Percentiles rank a stretch among this genome's conserved stretches.
These are phyloP conservation scores for Urocynchramus pylzowi DNA, from an alignment of 2,113 vertebrate species.

Conservation along the genomic window DNA sequence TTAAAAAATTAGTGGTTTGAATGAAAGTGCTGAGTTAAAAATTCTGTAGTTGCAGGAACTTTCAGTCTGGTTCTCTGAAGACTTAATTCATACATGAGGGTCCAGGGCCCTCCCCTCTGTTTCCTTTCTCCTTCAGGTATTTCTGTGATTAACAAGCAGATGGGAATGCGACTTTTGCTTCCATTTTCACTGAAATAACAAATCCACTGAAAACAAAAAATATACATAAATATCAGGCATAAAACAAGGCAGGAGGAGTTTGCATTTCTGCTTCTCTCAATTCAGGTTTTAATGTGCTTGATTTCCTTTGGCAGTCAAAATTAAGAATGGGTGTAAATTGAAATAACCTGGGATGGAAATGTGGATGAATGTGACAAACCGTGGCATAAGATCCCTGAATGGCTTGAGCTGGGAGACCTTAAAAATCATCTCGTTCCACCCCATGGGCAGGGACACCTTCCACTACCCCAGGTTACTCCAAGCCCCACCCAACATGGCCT, in stretches of 20 bases:
- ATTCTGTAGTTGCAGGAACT: not conserved
- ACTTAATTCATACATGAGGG: not conserved
- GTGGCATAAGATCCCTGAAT: not conserved
- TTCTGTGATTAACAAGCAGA: not conserved
- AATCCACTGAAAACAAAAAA: not conserved
- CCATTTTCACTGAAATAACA: not conserved
- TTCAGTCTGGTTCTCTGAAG: not conserved
- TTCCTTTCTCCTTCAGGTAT: not conserved
- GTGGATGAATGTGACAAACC: fast-evolving
- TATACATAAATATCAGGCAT: not conserved
- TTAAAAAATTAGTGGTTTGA: not conserved
- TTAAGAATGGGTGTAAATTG: not conserved
- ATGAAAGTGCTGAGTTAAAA: not conserved
- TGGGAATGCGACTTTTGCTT: not conserved
- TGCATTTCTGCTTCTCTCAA: not conserved
- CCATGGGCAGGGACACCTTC: not conserved
- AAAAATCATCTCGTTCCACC: not conserved
- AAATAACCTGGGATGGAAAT: not conserved
- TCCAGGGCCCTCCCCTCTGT: not conserved
- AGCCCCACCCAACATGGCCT: not conserved
- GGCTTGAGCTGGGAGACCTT: not conserved
- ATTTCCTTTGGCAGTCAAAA: not conserved
- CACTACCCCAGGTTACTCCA: not conserved
- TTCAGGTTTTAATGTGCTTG: not conserved
- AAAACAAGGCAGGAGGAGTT: not conserved